Base-by-base conservation (phyloP, 2,113 vertebrate species). In the Alaudala cheleensis region DNA sequence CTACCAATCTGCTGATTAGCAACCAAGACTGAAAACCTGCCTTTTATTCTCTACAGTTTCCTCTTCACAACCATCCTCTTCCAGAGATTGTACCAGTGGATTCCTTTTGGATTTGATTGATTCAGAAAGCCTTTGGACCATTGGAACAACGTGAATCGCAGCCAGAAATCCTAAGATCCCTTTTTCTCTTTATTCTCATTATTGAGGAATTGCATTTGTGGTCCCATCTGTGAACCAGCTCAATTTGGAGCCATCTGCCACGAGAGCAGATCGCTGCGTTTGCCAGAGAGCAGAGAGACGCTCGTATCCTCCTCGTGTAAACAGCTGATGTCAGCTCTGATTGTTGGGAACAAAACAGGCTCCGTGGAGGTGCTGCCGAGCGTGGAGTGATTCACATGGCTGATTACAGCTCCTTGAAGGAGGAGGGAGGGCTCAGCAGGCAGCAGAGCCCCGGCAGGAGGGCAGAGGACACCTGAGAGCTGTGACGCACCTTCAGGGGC, bases 171-270 rank as follows among this genome's bases (percentile, higher is more conserved):
- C 71, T 16, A 33, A 89, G 58, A 56, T 58, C 23, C 70, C 39
- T 88, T 76, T 80, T 60, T 14, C 82, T 76, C 81, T 76, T 83
- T 34, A 72, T 61, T 45, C 90, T 61, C 33, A 47, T 85, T 92
- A 86, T 42, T 94, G 84, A 97, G 91, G 79, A 94, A 94, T 78
- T 89, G 95, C 97, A 95, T 97, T 81, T 60, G 89, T 71, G 87
- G 93, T 39, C 93, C 97, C 97, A 97, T 97, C 95, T 97, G 96
- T 80, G 95, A 97, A 88, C 74, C 91, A 96, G 91, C 97, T 97
- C 92, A 94, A 97, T 97, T 96, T 91, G 81, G 87, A 96, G 80
- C 97, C 97, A 98, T 98, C 97, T 98, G 97, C 95, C 94, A 95
- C 42, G 76, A 96, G 86, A 97, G 92, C 95, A 96, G 97, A 94